phyloP scores from a whole-genome alignment of 2,113 vertebrate genomes.

The Pionites leucogaster region DNA sequence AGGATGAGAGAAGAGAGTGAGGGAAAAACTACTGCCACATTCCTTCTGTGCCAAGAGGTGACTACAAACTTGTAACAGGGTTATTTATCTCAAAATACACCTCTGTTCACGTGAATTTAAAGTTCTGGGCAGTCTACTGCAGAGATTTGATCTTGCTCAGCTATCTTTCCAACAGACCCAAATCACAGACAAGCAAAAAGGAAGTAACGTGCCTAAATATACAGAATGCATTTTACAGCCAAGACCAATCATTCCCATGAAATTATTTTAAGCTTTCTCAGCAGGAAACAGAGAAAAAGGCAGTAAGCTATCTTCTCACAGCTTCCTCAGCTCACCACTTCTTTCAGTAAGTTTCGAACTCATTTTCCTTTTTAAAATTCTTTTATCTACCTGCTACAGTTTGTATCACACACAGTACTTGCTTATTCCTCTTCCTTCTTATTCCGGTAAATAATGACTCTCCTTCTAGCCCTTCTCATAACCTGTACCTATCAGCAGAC shows the following conservation, averaged over 20 bases:
- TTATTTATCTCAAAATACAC: constrained; percentile 32
- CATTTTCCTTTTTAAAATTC: neutral
- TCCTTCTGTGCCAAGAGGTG: neutral
- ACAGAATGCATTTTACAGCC: neutral
- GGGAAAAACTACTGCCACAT: neutral
- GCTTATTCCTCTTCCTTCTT: neutral
- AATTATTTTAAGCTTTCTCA: neutral
- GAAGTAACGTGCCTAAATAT: neutral
- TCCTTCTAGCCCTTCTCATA: neutral
- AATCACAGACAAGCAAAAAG: neutral
- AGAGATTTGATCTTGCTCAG: neutral
- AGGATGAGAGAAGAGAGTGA: constrained; percentile 11
- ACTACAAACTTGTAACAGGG: neutral
- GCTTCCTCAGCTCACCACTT: neutral
- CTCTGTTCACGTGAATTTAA: neutral
- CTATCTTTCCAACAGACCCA: neutral
- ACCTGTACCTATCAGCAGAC: neutral
- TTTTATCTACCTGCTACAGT: neutral
- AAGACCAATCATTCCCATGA: neutral
- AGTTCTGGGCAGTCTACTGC: neutral
- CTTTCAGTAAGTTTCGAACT: neutral
- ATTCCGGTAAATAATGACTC: neutral
- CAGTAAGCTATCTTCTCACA: neutral
- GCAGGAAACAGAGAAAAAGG: neutral
- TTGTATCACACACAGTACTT: neutral